Evolutionary conservation across 2,113 vertebrate species (phyloP).

Genomic region (Amblyopsis rosae): DNA sequence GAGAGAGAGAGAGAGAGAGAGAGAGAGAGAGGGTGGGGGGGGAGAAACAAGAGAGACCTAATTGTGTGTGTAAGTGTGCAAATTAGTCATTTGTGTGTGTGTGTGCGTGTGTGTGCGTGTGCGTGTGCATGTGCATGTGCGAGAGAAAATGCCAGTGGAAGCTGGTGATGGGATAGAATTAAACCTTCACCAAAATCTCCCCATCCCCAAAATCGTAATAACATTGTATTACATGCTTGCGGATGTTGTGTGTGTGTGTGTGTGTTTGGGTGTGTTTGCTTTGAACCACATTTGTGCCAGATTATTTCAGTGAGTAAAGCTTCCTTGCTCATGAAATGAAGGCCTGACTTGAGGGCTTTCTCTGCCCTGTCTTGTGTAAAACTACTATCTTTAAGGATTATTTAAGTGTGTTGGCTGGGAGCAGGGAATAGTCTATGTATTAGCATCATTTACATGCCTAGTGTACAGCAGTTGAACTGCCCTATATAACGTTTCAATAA

Average conservation of each 20-base stretch:
- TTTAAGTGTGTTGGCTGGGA: neutral
- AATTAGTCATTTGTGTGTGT: constrained; percentile 1
- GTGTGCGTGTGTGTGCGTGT: neutral
- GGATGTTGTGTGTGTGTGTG: constrained; percentile 1
- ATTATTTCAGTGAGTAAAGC: constrained; percentile 6
- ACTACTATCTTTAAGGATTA: neutral
- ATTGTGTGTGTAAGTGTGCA: neutral
- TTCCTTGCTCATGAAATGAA: neutral
- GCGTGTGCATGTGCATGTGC: neutral
- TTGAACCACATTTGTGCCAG: constrained; percentile 16
- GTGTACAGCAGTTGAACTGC: too few species aligned
- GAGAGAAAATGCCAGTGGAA: neutral
- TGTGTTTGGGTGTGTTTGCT: constrained; percentile 4
- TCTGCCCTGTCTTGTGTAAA: neutral
- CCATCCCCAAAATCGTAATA: neutral
- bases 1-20: neutral
- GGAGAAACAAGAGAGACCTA: neutral
- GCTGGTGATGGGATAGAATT: neutral
- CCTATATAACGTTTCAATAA: too few species aligned
- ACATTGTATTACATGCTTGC: too few species aligned
- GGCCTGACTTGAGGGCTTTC: neutral
- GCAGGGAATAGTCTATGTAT: neutral
- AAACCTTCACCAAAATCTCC: neutral
- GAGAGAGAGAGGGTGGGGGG: neutral
- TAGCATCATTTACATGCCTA: neutral